Evolutionary conservation across 1,140 invertebrate species (phyloP), one percentile per base, ranked within the genome.

Genomic region (Psix sp.): DNA sequence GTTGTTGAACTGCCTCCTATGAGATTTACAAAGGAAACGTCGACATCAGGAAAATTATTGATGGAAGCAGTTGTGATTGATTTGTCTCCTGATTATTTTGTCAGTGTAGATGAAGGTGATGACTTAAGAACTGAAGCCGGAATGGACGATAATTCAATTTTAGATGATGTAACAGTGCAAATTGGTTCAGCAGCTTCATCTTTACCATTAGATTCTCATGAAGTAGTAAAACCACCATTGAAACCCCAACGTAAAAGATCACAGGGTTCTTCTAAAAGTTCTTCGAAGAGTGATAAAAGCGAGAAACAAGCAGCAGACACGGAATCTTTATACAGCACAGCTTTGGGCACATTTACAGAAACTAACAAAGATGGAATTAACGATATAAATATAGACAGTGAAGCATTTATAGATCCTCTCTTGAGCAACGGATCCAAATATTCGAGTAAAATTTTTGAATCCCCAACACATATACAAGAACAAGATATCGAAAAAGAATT

Each of bases 51-150:
- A 11, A 94, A 95, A 82, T 86, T 96, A 3, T 80, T 95, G 0
- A 95, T 96, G 94, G 95, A 96, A 88, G 95, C 95, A 1, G 93
- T 96, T 11, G 92, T 97, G 2, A 96, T 96, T 43, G 95, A 97
- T 75, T 94, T 97, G n/a, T 92, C 93, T 0, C 93, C 93, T 5
- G 93, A 95, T 75, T 94, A 94, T 73, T 95, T 94, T 76, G 86
- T 89, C 0, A 88, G 90, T 13, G 91, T 91, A 0, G 93, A 94
- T 83, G 93, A 94, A 79, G 93, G 93, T 80, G 93, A 94, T 80
- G 94, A 95, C 83, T 86, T 93, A 54, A 89, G 93, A 51, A 96
- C 94, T 0, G 94, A 95, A 86, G 94, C 93, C 0, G 94, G 94
- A 70, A 86, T 96, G 31, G 94, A 96, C 81, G 94, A 95, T 79